Base-by-base conservation (phyloP, 2,888 invertebrate species). In the Aricia artaxerxes region DNA sequence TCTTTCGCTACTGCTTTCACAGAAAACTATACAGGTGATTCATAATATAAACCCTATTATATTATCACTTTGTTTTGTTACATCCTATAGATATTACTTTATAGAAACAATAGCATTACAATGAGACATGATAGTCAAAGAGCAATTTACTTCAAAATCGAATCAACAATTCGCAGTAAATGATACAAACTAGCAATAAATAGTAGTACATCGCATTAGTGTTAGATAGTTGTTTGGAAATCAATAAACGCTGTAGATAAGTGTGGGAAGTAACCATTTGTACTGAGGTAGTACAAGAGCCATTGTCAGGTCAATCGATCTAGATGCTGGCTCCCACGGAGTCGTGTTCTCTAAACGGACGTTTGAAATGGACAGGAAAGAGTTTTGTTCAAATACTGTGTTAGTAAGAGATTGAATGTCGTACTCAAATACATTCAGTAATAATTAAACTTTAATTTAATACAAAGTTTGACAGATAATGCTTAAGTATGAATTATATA, bases 211-310 rank as follows among this genome's bases (percentile, higher is more conserved):
- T 69, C 78, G 83, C 81, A 85, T 85, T 85, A 85, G 83, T 80
- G 76, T 73, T 78, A 78, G 78, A 80, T 81, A 80, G 79, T 82
- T 84, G 85, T 82, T 80, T 79, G 80, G 80, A 83, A 84, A 85
- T 85, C 85, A 83, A 86, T 85, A 85, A 81, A 69, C 80, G 76
- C 81, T 82, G 80, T 79, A 79, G 82, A 83, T 82, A 81, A 79
- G 78, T 82, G 82, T 82, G 82, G 78, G 80, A 78, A 82, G 82
- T 79, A 53, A 64, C 78, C 73, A 83, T 82, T 82, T 83, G 81
- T 83, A 53, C 73, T 73, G 69, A 77, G 57, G 53, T 78, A 73
- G 73, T 79, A 53, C 61, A 79, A 79, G 73, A 60, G 73, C 72
- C 40, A 38, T 73, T 40, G 78, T 69, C 64, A 60, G 60, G 61